Conservation (phyloP, 2,888 invertebrate genomes). For the Watsonalla binaria region DNA sequence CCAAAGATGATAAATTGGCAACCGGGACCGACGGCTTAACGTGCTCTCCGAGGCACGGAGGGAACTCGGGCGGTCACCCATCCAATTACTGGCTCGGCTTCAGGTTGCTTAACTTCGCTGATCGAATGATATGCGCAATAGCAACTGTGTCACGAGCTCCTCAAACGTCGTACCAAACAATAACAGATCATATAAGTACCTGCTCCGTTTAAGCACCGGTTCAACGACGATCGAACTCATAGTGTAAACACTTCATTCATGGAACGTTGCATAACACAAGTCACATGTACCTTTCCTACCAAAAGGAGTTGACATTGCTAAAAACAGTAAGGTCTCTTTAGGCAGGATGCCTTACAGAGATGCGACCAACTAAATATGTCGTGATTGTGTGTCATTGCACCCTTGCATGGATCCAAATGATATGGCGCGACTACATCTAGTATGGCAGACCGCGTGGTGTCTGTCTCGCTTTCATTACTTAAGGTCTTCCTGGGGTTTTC, state of each 20-base stretch:
- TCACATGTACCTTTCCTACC: background rate
- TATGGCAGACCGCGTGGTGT: constrained; percentile 68
- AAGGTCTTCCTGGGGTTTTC: constrained; percentile 31
- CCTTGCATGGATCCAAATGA: constrained; percentile 50
- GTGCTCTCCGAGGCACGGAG: too few species aligned
- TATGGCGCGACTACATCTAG: constrained; percentile 50
- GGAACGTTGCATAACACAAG: background rate
- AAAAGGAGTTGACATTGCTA: background rate
- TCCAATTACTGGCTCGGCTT: too few species aligned
- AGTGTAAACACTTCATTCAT: background rate
- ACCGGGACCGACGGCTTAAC: too few species aligned
- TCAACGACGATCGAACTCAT: background rate
- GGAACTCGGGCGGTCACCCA: too few species aligned
- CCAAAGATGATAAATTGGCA: too few species aligned
- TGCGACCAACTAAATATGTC: constrained; percentile 49
- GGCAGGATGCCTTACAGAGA: constrained; percentile 50
- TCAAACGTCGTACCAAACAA: background rate
- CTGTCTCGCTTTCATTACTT: constrained; percentile 20
- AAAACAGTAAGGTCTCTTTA: constrained; percentile 30
- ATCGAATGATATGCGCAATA: too few species aligned
- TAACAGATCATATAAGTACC: background rate
- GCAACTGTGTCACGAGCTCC: background rate
- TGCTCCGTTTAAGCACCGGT: background rate
- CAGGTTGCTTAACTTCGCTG: too few species aligned
- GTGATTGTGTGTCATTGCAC: constrained; percentile 23